phyloP scores from a whole-genome alignment of 2,888 invertebrate species.

The Abscondita cerata region DNA sequence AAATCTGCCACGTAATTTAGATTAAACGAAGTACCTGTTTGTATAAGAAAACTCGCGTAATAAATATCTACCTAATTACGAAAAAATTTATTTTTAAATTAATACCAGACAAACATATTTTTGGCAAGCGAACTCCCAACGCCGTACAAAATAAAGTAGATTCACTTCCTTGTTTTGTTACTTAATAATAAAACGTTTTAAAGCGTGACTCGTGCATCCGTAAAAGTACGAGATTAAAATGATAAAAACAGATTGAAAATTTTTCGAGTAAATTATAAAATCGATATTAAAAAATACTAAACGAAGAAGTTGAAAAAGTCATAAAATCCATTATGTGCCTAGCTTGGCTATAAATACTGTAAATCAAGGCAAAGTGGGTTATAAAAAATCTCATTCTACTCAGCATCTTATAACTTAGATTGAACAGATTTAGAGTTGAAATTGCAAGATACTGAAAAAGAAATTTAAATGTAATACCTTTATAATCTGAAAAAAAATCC shows the following conservation, averaged over 20 bases:
- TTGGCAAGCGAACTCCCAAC: too few species aligned
- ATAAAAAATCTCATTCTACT: constrained; percentile 4
- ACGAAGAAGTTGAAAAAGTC: constrained; percentile 6
- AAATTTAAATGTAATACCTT: neutral
- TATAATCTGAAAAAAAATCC: neutral
- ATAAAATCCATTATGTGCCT: constrained; percentile 8
- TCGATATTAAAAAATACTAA: constrained; percentile 4
- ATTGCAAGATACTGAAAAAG: neutral
- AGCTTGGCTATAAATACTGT: constrained; percentile 7
- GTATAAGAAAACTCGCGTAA: too few species aligned
- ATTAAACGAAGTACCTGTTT: too few species aligned
- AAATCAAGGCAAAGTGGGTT: constrained; percentile 9
- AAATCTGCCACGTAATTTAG: neutral
- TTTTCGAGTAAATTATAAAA: neutral
- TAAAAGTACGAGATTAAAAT: too few species aligned
- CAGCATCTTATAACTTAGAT: neutral
- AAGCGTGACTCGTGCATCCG: too few species aligned
- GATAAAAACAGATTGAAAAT: neutral
- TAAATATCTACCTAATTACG: too few species aligned
- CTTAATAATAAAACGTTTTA: too few species aligned
- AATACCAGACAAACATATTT: too few species aligned
- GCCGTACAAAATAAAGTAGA: too few species aligned
- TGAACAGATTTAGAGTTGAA: constrained; percentile 2
- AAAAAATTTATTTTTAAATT: too few species aligned
- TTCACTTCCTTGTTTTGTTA: too few species aligned